phyloP scores from a whole-genome alignment of 2,888 invertebrate species.

The Lasioglossum calceatum region DNA sequence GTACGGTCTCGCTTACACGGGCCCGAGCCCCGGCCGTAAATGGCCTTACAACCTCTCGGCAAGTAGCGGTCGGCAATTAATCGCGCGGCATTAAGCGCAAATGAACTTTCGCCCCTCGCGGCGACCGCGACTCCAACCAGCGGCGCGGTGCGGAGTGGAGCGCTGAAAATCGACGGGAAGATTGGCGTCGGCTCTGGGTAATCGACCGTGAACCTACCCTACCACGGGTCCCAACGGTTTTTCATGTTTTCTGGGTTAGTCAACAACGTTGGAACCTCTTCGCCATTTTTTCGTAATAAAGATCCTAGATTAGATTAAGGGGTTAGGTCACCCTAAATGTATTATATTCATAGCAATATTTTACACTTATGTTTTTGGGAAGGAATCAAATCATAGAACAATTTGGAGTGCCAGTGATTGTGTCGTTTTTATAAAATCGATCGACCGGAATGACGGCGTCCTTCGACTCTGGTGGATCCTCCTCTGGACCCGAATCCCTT shows the following conservation, averaged over 20 bases:
- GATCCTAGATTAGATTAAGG: not conserved
- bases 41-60: slow-evolving; percentile 80
- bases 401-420: too few species aligned
- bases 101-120: slow-evolving; percentile 72
- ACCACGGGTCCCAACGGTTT: slow-evolving; percentile 14
- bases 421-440: too few species aligned
- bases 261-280: not conserved
- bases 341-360: not conserved
- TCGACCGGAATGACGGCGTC: too few species aligned
- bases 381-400: too few species aligned
- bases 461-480: too few species aligned
- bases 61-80: slow-evolving; percentile 77
- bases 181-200: slow-evolving; percentile 56
- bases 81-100: slow-evolving; percentile 78
- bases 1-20: slow-evolving; percentile 82
- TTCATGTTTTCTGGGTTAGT: slow-evolving; percentile 1
- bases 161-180: slow-evolving; percentile 59
- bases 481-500: too few species aligned
- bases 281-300: not conserved
- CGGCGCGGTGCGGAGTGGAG: not conserved
- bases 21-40: slow-evolving; percentile 80
- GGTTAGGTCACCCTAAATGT: not conserved
- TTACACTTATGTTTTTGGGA: not conserved
- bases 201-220: slow-evolving; percentile 55
- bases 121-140: not conserved